These are phyloP conservation scores for Drosophila elegans DNA, from an alignment of 1,140 invertebrate species.

Conservation along the genomic window DNA sequence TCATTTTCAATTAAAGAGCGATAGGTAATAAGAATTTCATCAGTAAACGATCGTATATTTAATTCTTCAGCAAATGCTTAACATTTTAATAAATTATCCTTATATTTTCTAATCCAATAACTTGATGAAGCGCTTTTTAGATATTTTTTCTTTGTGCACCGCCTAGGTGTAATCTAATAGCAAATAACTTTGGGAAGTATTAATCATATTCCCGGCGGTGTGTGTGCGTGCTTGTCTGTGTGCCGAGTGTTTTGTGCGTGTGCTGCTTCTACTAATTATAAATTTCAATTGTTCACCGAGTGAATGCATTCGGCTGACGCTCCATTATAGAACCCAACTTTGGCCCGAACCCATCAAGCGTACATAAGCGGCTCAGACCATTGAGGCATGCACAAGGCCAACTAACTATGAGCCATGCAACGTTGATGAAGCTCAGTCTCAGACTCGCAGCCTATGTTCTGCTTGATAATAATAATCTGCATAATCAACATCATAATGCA, in stretches of 20 bases:
- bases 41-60: too few relatives aligned
- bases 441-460: conserved; percentile 28
- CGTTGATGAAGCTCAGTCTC: conserved; percentile 17
- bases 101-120: too few relatives aligned
- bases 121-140: too few relatives aligned
- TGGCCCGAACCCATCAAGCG: conserved; percentile 52
- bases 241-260: conserved; percentile 36
- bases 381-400: conserved; percentile 55
- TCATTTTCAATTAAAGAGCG: too few relatives aligned
- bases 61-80: too few relatives aligned
- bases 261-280: conserved; percentile 74
- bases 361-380: conserved; percentile 68
- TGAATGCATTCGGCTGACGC: conserved; percentile 54
- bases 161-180: conserved; percentile 75
- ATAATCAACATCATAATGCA: conserved; percentile 75
- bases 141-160: conserved; percentile 1
- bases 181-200: conserved; percentile 82
- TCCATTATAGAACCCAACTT: conserved; percentile 56
- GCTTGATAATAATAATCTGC: conserved; percentile 74
- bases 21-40: too few relatives aligned
- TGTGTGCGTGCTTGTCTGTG: conserved; percentile 1
- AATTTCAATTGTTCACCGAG: conserved; percentile 75
- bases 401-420: conserved; percentile 70
- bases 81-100: too few relatives aligned
- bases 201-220: conserved; percentile 70